A percentile compares a stretch with the other conserved stretches of the same genome.
Conservation (phyloP, 2,888 invertebrate genomes). For the Sesia bembeciformis region DNA sequence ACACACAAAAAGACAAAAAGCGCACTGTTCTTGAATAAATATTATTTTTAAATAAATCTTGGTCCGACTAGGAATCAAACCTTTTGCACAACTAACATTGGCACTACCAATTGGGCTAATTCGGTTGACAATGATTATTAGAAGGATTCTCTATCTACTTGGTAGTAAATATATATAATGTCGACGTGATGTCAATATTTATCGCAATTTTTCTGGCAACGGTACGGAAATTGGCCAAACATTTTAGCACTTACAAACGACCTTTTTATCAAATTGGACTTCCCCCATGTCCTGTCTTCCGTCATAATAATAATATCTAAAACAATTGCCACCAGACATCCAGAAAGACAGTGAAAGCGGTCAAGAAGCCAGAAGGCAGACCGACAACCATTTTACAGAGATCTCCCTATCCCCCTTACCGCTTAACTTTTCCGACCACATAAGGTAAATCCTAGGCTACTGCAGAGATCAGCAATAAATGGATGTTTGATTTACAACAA, state of each 20-base stretch:
- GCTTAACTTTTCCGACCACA: background rate
- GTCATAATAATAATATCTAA: conserved; percentile 51
- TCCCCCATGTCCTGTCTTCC: conserved; percentile 23
- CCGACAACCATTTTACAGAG: conserved; percentile 18
- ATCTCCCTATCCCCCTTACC: conserved; percentile 6
- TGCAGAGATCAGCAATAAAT: conserved; percentile 27
- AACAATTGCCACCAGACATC: conserved; percentile 61
- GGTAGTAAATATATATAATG: too few species aligned
- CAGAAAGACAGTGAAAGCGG: conserved; percentile 46
- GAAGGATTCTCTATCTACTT: too few species aligned
- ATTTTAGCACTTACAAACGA: conserved; percentile 9
- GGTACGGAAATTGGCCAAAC: background rate
- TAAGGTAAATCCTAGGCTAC: conserved; percentile 1
- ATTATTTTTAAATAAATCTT: background rate
- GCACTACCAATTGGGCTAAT: too few species aligned
- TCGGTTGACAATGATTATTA: too few species aligned
- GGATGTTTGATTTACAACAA: conserved; percentile 17
- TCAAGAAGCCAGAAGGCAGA: conserved; percentile 32
- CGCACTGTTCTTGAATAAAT: background rate
- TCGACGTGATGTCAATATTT: too few species aligned
- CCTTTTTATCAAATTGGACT: conserved; percentile 29
- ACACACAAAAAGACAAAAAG: background rate
- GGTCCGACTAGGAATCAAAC: background rate
- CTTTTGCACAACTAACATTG: background rate
- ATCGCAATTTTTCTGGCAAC: too few species aligned